Evolutionary conservation across 2,888 invertebrate species (phyloP).

Genomic region (Mystacides longicornis): DNA sequence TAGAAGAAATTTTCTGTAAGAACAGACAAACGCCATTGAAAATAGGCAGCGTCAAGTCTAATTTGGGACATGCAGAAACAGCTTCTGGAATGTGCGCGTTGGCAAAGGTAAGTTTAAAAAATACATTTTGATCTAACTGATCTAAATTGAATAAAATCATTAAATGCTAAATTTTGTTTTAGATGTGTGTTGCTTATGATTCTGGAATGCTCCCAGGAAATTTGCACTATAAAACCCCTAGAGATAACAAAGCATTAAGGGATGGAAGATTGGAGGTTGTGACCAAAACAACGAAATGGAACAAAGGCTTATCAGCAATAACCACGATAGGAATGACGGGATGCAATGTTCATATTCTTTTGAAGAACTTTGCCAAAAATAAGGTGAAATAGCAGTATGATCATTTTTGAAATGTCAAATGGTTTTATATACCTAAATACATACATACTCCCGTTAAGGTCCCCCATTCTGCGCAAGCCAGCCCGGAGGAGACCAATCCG

Average conservation of each 20-base stretch:
- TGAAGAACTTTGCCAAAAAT: slow-evolving; percentile 52
- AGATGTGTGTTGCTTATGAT: slow-evolving; percentile 73
- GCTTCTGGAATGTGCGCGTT: slow-evolving; percentile 76
- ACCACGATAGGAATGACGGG: slow-evolving; percentile 95
- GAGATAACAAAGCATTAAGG: slow-evolving; percentile 52
- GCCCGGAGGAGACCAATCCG: too few relatives aligned
- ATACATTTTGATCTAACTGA: slow-evolving; percentile 37
- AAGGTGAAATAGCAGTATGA: too few relatives aligned
- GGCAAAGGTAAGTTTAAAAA: slow-evolving; percentile 54
- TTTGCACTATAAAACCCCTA: slow-evolving; percentile 63
- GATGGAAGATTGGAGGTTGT: slow-evolving; percentile 65
- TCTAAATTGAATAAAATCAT: too few relatives aligned
- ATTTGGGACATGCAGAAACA: slow-evolving; percentile 89
- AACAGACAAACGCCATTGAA: slow-evolving; percentile 67
- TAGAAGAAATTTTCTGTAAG: slow-evolving; percentile 71
- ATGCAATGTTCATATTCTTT: slow-evolving; percentile 67
- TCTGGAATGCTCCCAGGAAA: slow-evolving; percentile 77
- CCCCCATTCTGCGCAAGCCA: too few relatives aligned
- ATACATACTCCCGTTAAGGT: too few relatives aligned
- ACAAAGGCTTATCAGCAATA: slow-evolving; percentile 70
- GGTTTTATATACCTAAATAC: too few relatives aligned
- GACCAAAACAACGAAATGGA: slow-evolving; percentile 60
- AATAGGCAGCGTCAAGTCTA: slow-evolving; percentile 90
- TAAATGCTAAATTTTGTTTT: slow-evolving; percentile 17
- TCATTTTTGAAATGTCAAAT: too few relatives aligned